phyloP scores from a whole-genome alignment of 2,797 vertebrate species.

The Rhinoraja longicauda region DNA sequence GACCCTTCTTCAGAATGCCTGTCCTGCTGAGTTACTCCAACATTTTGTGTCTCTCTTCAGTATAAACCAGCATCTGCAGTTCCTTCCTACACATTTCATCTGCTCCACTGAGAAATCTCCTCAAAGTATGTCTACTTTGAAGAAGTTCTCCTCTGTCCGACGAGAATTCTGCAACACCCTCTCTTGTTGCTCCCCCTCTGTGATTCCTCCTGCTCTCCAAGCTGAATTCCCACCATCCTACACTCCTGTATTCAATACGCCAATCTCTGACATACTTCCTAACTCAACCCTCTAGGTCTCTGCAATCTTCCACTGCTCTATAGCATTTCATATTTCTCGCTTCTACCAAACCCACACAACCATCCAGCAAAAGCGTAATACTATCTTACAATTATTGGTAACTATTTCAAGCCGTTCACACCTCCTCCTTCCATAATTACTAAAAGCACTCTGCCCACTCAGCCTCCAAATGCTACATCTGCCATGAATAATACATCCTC shows the following conservation, averaged over 20 bases:
- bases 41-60: too few relatives aligned
- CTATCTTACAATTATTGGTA: not conserved
- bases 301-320: not conserved
- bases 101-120: too few relatives aligned
- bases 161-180: too few relatives aligned
- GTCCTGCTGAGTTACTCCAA: too few relatives aligned
- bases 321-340: not conserved
- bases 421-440: not conserved
- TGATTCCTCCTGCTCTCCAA: not conserved
- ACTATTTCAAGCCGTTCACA: not conserved
- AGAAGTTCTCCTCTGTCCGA: too few relatives aligned
- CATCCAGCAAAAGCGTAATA: not conserved
- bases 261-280: not conserved
- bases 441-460: not conserved
- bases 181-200: too few relatives aligned
- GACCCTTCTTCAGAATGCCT: too few relatives aligned
- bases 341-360: not conserved
- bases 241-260: not conserved
- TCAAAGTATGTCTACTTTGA: too few relatives aligned
- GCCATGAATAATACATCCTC: not conserved
- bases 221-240: not conserved
- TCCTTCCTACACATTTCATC: too few relatives aligned
- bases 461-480: not conserved
- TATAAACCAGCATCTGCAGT: too few relatives aligned
- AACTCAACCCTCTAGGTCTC: not conserved